Base-by-base conservation (phyloP, 2,113 vertebrate species). In the Heterotis niloticus region DNA sequence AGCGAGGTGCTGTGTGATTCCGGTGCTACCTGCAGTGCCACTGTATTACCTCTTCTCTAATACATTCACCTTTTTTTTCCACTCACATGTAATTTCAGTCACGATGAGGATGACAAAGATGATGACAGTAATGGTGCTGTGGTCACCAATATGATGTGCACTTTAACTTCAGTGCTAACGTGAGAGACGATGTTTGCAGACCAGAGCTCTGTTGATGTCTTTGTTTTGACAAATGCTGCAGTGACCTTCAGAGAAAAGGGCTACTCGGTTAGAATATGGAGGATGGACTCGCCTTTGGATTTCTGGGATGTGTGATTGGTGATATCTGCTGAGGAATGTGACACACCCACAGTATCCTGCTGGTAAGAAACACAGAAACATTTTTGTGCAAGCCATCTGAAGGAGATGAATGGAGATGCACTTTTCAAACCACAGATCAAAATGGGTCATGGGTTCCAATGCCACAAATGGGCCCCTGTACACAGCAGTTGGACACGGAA, bases 171-270 rank as follows among this genome's bases (percentile, higher is more conserved):
- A 18, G 44, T 10, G 13, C 20, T 28, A 20, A 69, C 29, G 44
- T 5, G 70, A 56, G 52, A 10, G 34, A 44, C 52, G 70, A 72
- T 44, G 52, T 14, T 72, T 56, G 2, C 20, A 51, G 23, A 56
- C 20, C 9, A 20, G 10, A 17, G 59, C 64, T 65, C 17, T 65
- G 64, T 26, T 34, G 29, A 20, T 34, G 34, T 28, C 9, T 69
- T 69, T 69, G 67, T 34, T 34, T 69, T 51, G 17, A 69, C 67
- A 69, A 69, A 44, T 10, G 14, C 71, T 73, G n/a, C n/a, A 10
- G 20, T 57, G 51, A 57, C 51, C 52, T 73, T 72, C n/a, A 13
- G 51, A 72, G 70, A 44, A 1, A 51, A 23, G 70, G 51, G 23
- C 20, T 5, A 3, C 20, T 20, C 13, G n/a, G 70, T 44, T 10